Base-by-base conservation (phyloP, 1,140 invertebrate species). In the Drosophila nigrodunni region DNA sequence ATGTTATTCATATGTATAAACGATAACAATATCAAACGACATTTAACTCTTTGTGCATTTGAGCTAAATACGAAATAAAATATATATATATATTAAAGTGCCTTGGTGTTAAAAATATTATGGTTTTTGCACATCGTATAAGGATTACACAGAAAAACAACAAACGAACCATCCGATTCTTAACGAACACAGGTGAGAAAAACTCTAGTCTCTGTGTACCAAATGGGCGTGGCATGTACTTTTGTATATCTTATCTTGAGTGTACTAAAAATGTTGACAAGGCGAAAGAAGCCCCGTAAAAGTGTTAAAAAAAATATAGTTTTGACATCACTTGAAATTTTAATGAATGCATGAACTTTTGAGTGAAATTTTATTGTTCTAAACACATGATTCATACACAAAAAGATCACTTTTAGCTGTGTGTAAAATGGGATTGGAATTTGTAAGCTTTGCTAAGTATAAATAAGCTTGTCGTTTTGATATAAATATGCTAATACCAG, bases 181-280 rank as follows among this genome's bases (percentile, higher is more conserved):
- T 54, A 75, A 80, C 78, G 72, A 80, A 49, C 60, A 75, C 78
- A 80, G 78, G 78, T 80, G 72, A 80, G 77, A 43, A 58, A 44
- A n/a, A 7, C 13, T 13, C 6, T 13, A 11, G 6, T 10, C n/a
- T 4, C 5, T 43, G 41, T 67, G 21, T 39, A 7, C 25, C 0
- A 41, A 54, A 41, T 62, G 59, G 57, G 61, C 47, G 13, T 49
- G 30, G 54, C 54, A 7, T 10, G 61, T 5, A 15, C 54, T 21
- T 57, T 41, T 21, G 35, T 30, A 3, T 30, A 30, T 30, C 25
- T 30, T 30, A 30, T 30, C 25, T 30, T 30, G 25, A 30, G 4
- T 57, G 54, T 41, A 18, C 15, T 34, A 41, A 41, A 57, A 41
- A 21, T 41, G 3, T 41, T 41, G 35, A 57, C 30, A 41, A 15